phyloP scores from a whole-genome alignment of 2,113 vertebrate genomes.

The Crotalus helleri region DNA sequence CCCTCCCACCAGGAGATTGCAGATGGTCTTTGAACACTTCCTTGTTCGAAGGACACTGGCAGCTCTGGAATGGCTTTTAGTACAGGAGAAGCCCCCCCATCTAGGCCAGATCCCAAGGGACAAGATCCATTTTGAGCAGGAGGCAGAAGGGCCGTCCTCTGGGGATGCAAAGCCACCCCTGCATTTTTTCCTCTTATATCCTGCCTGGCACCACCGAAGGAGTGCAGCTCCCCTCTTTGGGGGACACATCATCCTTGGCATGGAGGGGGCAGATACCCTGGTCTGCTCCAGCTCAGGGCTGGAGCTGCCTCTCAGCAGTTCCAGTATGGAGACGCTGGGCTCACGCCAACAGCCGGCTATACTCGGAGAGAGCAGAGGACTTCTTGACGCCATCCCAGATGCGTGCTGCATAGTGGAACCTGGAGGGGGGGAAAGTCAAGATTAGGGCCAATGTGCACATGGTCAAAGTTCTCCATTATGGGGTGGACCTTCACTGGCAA shows the following conservation, averaged over 20 bases:
- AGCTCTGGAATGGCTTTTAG: neutral
- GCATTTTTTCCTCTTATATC: neutral
- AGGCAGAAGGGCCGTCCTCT: neutral
- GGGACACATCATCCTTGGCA: neutral
- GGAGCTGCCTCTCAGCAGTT: neutral
- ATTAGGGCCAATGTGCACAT: neutral
- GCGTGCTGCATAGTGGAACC: slow-evolving; percentile 89
- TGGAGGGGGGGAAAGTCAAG: slow-evolving; percentile 39
- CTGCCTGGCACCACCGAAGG: too few species aligned
- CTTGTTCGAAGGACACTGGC: neutral
- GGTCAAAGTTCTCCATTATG: neutral
- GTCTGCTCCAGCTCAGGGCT: neutral
- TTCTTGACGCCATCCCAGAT: slow-evolving; percentile 94
- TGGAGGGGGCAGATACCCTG: neutral
- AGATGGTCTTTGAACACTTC: neutral
- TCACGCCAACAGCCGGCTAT: slow-evolving; percentile 85
- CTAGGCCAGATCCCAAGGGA: neutral
- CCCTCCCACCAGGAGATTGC: too few species aligned
- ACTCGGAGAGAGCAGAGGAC: slow-evolving; percentile 85
- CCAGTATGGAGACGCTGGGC: rapidly evolving
- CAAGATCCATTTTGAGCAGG: neutral
- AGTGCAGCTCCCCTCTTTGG: neutral
- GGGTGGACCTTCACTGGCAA: neutral
- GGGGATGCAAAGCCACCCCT: neutral
- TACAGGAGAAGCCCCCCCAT: neutral